phyloP scores from a whole-genome alignment of 2,797 vertebrate species.

The Nothura maculosa region DNA sequence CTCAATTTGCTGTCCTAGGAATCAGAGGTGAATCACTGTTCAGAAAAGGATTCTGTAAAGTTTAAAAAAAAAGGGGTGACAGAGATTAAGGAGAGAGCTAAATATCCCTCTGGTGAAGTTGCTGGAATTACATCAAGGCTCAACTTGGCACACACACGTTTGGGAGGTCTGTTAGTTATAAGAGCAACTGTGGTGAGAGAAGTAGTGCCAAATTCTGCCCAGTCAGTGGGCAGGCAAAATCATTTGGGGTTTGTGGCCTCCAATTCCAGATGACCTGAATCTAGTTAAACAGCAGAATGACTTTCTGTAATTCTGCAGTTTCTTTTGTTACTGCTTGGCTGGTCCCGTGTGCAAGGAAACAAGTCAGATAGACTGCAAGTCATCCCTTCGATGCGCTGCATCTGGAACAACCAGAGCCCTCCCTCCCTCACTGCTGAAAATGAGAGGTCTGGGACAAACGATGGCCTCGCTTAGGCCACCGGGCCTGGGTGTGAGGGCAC shows the following conservation, averaged over 20 bases:
- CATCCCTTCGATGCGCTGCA: neutral
- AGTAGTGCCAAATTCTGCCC: neutral
- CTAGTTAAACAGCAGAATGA: neutral
- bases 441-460: rapidly evolving
- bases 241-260: neutral
- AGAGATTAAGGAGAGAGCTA: slow-evolving; percentile 6
- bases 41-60: neutral
- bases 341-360: rapidly evolving
- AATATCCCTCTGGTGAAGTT: slow-evolving; percentile 15
- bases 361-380: neutral
- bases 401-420: neutral
- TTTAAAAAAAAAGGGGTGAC: neutral
- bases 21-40: neutral
- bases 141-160: slow-evolving; percentile 20
- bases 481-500: neutral
- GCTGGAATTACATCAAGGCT: slow-evolving; percentile 28
- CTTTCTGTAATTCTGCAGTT: neutral
- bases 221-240: neutral
- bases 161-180: neutral
- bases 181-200: neutral
- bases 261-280: neutral
- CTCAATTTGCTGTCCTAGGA: neutral
- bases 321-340: neutral
- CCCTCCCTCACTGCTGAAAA: neutral
- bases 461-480: neutral